These are phyloP conservation scores for Leptobrachium ailaonicum DNA, from an alignment of 2,113 vertebrate species.

Conservation along the genomic window DNA sequence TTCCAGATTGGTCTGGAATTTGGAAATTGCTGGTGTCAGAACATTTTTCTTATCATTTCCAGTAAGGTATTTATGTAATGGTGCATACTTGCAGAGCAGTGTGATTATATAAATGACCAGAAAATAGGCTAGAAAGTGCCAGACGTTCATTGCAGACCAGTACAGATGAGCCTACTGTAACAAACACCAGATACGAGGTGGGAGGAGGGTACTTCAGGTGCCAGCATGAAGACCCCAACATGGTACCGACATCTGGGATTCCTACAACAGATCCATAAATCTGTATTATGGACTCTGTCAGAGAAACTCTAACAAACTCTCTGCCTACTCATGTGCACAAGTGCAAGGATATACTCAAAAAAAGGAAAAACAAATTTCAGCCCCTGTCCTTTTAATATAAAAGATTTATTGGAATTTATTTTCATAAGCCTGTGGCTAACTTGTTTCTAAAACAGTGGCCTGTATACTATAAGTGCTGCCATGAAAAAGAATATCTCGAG, in stretches of 20 bases:
- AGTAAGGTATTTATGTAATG: constrained; percentile 25
- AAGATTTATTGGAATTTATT: too few relatives aligned
- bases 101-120: constrained; percentile 37
- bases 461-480: too few relatives aligned
- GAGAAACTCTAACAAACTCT: too few relatives aligned
- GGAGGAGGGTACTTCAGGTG: constrained; percentile 17
- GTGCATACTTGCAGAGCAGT: constrained; percentile 21
- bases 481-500: too few relatives aligned
- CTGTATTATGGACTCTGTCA: neutral
- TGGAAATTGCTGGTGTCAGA: constrained; percentile 39
- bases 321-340: too few relatives aligned
- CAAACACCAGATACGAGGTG: constrained; percentile 33
- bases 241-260: neutral
- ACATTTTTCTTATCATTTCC: constrained; percentile 49
- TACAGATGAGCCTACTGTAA: constrained; percentile 29
- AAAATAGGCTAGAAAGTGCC: constrained; percentile 26
- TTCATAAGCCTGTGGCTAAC: too few relatives aligned
- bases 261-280: neutral
- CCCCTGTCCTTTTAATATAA: too few relatives aligned
- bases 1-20: constrained; percentile 43
- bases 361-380: too few relatives aligned
- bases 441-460: too few relatives aligned
- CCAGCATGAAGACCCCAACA: constrained; percentile 7
- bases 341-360: too few relatives aligned
- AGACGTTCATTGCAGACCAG: constrained; percentile 37